These are phyloP conservation scores for Ahaetulla prasina DNA, from an alignment of 2,113 vertebrate genomes.

Conservation along the genomic window DNA sequence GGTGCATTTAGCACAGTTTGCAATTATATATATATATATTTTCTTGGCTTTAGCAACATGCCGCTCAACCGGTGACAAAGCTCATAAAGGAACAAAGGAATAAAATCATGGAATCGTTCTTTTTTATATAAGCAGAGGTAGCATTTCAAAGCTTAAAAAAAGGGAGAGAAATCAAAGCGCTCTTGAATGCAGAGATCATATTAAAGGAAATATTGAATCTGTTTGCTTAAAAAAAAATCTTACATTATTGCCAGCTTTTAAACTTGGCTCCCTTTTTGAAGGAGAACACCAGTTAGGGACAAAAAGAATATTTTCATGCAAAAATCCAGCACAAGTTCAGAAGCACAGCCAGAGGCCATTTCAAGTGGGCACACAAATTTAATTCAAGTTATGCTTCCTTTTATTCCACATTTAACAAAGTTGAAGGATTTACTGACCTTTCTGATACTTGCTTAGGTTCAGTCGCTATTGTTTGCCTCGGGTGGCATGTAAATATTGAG, in stretches of 20 bases:
- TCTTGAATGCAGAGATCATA: slow-evolving; percentile 83
- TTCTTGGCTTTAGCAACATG: slow-evolving; percentile 77
- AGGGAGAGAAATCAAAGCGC: slow-evolving; percentile 81
- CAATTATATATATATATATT: slow-evolving; percentile 56
- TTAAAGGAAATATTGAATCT: slow-evolving; percentile 83
- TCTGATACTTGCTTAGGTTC: slow-evolving; percentile 76
- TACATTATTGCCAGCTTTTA: slow-evolving; percentile 83
- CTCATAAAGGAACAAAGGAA: slow-evolving; percentile 81
- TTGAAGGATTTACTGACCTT: slow-evolving; percentile 80
- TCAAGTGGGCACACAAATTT: slow-evolving; percentile 81
- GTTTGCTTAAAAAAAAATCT: slow-evolving; percentile 82
- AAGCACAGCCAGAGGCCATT: slow-evolving; percentile 81
- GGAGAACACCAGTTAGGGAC: slow-evolving; percentile 78
- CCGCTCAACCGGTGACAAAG: slow-evolving; percentile 74
- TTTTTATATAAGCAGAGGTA: slow-evolving; percentile 74
- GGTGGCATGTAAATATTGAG: slow-evolving; percentile 73
- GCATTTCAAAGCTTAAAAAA: slow-evolving; percentile 77
- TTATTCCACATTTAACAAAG: slow-evolving; percentile 81
- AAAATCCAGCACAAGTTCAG: slow-evolving; percentile 80
- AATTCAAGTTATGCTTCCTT: slow-evolving; percentile 81
- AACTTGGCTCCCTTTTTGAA: slow-evolving; percentile 81
- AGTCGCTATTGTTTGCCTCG: slow-evolving; percentile 70
- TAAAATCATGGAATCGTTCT: slow-evolving; percentile 78
- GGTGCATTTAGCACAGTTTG: slow-evolving; percentile 79
- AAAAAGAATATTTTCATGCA: slow-evolving; percentile 85